Percentiles rank a stretch among this genome's conserved stretches.
These are phyloP conservation scores for Daphoenositta chrysoptera DNA, from an alignment of 2,113 vertebrate species.

Conservation along the genomic window DNA sequence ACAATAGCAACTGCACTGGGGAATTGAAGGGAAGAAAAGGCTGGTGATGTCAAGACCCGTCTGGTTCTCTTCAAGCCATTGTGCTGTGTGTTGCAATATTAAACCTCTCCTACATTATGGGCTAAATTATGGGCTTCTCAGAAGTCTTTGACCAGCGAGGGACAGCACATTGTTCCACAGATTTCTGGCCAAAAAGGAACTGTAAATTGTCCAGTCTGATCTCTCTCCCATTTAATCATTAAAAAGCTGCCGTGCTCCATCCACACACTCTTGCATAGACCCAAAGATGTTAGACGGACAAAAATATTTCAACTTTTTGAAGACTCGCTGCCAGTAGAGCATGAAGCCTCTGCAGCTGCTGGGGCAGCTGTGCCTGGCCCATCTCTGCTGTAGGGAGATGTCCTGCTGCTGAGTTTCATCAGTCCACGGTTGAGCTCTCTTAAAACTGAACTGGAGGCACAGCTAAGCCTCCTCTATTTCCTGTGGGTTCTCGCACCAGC, in stretches of 20 bases:
- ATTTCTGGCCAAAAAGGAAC: background rate
- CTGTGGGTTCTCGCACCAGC: background rate
- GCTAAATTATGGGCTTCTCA: conserved; percentile 1
- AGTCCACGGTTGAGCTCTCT: background rate
- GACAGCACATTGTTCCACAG: background rate
- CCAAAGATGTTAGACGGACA: background rate
- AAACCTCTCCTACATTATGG: background rate
- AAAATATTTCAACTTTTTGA: background rate
- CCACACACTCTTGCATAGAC: rapidly evolving
- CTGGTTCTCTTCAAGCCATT: conserved; percentile 51
- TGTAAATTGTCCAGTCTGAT: background rate
- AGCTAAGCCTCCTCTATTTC: background rate
- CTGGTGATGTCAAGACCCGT: conserved; percentile 33
- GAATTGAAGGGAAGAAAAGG: background rate
- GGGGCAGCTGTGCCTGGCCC: background rate
- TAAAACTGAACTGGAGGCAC: background rate
- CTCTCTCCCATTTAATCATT: background rate
- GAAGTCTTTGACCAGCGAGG: background rate
- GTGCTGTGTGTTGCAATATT: background rate
- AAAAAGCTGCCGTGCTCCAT: background rate
- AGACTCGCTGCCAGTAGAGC: rapidly evolving
- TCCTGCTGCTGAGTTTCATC: background rate
- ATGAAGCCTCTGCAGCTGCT: background rate
- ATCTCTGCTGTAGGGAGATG: background rate
- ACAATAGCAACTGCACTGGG: background rate